phyloP scores from a whole-genome alignment of 2,888 invertebrate genomes.

The Morinoia aosen region DNA sequence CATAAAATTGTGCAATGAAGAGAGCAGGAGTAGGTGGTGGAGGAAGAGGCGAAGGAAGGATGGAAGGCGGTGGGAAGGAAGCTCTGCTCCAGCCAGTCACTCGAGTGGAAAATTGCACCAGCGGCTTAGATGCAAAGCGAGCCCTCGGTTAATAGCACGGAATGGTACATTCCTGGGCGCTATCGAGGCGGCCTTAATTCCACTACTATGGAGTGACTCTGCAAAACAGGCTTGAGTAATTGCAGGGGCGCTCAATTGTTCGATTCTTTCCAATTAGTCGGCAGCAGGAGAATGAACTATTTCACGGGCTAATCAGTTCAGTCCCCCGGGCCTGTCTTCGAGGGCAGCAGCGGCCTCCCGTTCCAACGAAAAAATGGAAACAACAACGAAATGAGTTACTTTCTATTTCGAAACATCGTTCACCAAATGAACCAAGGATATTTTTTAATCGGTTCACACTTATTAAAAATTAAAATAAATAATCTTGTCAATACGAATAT shows the following conservation, averaged over 20 bases:
- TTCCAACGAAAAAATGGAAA: not conserved
- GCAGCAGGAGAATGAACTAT: slow-evolving; percentile 23
- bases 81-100: slow-evolving; percentile 18
- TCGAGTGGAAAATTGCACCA: slow-evolving; percentile 50
- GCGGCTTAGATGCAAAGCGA: slow-evolving; percentile 51
- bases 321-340: not conserved
- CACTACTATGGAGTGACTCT: slow-evolving; percentile 35
- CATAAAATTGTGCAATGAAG: slow-evolving; percentile 38
- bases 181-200: slow-evolving; percentile 39
- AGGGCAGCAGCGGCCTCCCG: not conserved
- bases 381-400: not conserved
- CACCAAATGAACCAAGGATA: not conserved
- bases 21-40: slow-evolving; percentile 36
- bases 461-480: not conserved
- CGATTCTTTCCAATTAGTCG: slow-evolving; percentile 51
- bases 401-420: not conserved
- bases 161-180: slow-evolving; percentile 33
- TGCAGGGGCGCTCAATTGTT: slow-evolving; percentile 32
- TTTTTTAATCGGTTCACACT: not conserved
- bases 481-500: not conserved
- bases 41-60: slow-evolving; percentile 9
- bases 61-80: slow-evolving; percentile 35
- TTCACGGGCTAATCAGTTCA: slow-evolving; percentile 42
- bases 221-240: slow-evolving; percentile 50
- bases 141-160: slow-evolving; percentile 39